Percentiles rank a stretch among this genome's conserved stretches.
phyloP scores from a whole-genome alignment of 2,113 vertebrate species.

The Parus major region DNA sequence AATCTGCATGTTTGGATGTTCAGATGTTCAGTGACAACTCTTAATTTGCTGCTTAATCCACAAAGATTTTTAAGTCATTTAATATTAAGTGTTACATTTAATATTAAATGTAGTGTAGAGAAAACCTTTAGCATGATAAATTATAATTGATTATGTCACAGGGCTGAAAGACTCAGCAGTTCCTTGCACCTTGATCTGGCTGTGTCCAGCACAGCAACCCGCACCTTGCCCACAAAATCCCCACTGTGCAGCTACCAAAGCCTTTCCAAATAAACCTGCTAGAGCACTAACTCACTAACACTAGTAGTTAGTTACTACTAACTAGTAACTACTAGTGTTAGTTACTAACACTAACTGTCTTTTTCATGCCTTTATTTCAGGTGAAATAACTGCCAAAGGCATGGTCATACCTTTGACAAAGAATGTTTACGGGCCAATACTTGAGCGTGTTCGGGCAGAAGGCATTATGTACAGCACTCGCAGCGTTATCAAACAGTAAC shows the following conservation, averaged over 20 bases:
- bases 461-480: conserved; percentile 82
- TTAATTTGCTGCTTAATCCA: not conserved
- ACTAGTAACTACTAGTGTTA: no score
- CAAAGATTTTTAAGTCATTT: not conserved
- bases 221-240: not conserved
- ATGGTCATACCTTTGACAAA: conserved; percentile 87
- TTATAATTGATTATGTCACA: not conserved
- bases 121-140: not conserved
- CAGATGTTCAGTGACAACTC: not conserved
- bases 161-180: not conserved
- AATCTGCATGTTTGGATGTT: not conserved
- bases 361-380: conserved; percentile 67
- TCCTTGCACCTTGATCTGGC: not conserved
- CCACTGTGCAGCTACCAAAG: not conserved
- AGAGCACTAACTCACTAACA: not conserved
- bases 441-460: conserved; percentile 85
- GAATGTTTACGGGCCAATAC: conserved; percentile 85
- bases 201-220: not conserved
- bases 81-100: not conserved
- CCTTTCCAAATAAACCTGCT: not conserved
- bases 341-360: no score
- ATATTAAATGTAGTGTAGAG: not conserved
- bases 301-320: no score
- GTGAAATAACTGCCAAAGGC: conserved; percentile 89
- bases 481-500: conserved; percentile 74